These are phyloP conservation scores for Pithys albifrons DNA, from an alignment of 2,113 vertebrate genomes.

Conservation along the genomic window DNA sequence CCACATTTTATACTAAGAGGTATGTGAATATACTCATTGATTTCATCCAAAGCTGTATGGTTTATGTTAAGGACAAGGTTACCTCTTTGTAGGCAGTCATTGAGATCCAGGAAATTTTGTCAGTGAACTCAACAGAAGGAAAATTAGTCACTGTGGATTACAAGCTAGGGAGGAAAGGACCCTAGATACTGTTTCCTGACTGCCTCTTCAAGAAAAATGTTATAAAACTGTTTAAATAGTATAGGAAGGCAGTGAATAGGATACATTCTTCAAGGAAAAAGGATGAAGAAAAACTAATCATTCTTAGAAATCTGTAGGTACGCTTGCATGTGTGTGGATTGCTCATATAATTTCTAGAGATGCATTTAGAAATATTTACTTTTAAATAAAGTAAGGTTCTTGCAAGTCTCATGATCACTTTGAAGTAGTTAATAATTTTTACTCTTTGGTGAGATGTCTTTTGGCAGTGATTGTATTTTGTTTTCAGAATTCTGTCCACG, in stretches of 20 bases:
- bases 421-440: neutral
- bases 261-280: neutral
- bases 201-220: neutral
- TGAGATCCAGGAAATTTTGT: neutral
- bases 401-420: neutral
- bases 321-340: accelerated
- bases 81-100: neutral
- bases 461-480: neutral
- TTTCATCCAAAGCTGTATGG: neutral
- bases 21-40: neutral
- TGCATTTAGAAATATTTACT: neutral
- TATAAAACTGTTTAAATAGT: neutral
- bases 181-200: neutral
- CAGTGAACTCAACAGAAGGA: neutral
- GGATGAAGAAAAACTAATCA: neutral
- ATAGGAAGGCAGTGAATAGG: neutral
- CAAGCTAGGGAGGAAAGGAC: neutral
- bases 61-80: neutral
- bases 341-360: neutral
- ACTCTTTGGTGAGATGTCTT: neutral
- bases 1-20: neutral
- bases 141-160: neutral
- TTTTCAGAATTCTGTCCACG: neutral
- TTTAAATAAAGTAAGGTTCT: neutral
- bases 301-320: neutral